Percentiles rank a stretch among this genome's conserved stretches.
These are phyloP conservation scores for Orthosia gracilis DNA, from an alignment of 2,888 invertebrate species.

Conservation along the genomic window DNA sequence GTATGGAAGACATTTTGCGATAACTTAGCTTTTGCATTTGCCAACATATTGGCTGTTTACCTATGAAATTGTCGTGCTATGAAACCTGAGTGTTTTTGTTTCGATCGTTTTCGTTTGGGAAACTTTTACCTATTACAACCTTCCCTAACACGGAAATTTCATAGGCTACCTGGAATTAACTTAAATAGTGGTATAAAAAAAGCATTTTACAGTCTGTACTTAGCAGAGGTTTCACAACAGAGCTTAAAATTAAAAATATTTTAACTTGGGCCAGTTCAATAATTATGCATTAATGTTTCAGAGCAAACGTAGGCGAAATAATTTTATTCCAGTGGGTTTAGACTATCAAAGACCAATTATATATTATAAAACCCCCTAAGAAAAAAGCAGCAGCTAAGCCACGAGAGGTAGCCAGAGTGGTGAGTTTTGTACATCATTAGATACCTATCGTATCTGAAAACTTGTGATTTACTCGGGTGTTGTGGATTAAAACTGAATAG, in stretches of 20 bases:
- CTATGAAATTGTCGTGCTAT: background rate
- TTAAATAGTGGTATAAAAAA: too few relatives aligned
- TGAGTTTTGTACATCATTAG: constrained; percentile 58
- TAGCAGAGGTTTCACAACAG: too few relatives aligned
- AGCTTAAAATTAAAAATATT: background rate
- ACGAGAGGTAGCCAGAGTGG: constrained; percentile 67
- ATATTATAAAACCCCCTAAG: constrained; percentile 75
- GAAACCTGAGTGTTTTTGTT: too few relatives aligned
- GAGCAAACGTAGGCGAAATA: constrained; percentile 93
- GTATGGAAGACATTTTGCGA: constrained; percentile 60
- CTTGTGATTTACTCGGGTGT: too few relatives aligned
- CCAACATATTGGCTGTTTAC: background rate
- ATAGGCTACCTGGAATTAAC: too few relatives aligned
- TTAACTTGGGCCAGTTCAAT: background rate
- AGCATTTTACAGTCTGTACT: too few relatives aligned
- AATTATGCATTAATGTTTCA: constrained; percentile 73
- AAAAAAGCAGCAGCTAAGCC: constrained; percentile 68
- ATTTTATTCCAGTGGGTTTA: constrained; percentile 95
- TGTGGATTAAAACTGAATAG: too few relatives aligned
- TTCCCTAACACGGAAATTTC: too few relatives aligned
- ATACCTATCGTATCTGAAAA: too few relatives aligned
- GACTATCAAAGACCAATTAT: constrained; percentile 92
- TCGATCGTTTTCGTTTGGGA: too few relatives aligned
- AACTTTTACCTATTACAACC: too few relatives aligned
- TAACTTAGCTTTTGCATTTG: background rate